These are phyloP conservation scores for Macrochelys suwanniensis DNA, from an alignment of 2,797 vertebrate genomes.

Conservation along the genomic window DNA sequence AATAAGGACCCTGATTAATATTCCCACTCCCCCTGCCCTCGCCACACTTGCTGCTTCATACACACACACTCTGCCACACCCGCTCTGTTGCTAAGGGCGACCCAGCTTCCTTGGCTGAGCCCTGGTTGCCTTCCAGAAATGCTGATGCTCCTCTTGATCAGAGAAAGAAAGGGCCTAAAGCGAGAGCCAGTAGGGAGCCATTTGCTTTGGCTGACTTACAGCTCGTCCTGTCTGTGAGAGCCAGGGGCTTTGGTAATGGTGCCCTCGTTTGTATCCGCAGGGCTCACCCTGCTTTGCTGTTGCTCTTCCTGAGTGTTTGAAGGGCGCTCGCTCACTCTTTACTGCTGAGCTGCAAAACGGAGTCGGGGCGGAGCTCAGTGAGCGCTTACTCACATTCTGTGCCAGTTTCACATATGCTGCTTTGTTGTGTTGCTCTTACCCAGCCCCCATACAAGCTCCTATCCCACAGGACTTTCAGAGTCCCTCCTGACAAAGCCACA, in stretches of 20 bases:
- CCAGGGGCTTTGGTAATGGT: neutral
- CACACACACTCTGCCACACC: too few species aligned
- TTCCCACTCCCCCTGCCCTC: too few species aligned
- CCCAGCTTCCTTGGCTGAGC: neutral
- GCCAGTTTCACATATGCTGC: too few species aligned
- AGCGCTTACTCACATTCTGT: too few species aligned
- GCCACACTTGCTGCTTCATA: too few species aligned
- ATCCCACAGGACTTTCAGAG: neutral
- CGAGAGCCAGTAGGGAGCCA: neutral
- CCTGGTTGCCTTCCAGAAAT: too few species aligned
- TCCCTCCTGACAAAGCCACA: neutral
- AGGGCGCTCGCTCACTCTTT: neutral
- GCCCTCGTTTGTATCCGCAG: fast-evolving
- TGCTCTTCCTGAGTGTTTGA: neutral
- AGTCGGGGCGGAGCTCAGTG: too few species aligned
- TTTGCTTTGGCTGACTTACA: neutral
- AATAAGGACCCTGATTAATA: too few species aligned
- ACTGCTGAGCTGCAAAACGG: too few species aligned
- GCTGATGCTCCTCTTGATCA: fast-evolving
- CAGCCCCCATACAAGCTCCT: too few species aligned
- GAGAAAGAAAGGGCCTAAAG: neutral
- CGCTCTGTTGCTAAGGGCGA: neutral
- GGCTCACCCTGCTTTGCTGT: neutral
- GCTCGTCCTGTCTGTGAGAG: neutral
- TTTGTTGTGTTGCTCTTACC: too few species aligned